Base-by-base conservation (phyloP, 2,888 invertebrate genomes). In the Pseudanteris insignis region DNA sequence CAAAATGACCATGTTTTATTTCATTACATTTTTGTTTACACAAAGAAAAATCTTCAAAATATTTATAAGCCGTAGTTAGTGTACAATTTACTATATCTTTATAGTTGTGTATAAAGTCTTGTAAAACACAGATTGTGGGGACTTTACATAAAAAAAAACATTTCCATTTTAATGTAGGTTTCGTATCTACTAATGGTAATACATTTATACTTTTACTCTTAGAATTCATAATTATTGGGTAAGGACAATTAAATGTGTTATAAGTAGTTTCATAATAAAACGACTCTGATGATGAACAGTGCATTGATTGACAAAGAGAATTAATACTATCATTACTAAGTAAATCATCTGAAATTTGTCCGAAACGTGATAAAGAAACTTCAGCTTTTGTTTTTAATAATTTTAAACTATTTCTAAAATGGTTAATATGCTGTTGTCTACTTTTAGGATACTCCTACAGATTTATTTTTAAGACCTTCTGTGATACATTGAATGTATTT, bases 321-420 rank as follows among this genome's bases (percentile, higher is more conserved):
- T 8, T 14, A 8, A 38, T 25, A 9, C 32, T 9, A 11, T 48
- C 48, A 6, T 38, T 11, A 18, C 26, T 32, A 10, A 12, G 7
- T 11, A 38, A 12, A 32, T 38, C 33, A 9, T 5, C 3, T 8
- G 48, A 38, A 12, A 25, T 2, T 0, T 14, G 5, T 25, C 40
- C 13, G 3, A 38, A 32, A 9, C 48, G 38, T 4, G 38, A 25
- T 18, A 48, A 2, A 15, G 38, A 11, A 13, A 32, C 33, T 24
- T 38, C 13, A 15, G 11, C 32, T 41, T 41, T 51, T 13, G 10
- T 51, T 51, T 41, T 33, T 2, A 51, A 12, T 21, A 51, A 28
- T 13, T 40, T 9, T 5, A 48, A 26, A 8, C 5, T 3, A 2
- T 11, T 3, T 25, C 9, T 46, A 7, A 46, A 26, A 1, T 46